Evolutionary conservation across 1,140 invertebrate species (phyloP).

Genomic region (Diuraphis noxia): DNA sequence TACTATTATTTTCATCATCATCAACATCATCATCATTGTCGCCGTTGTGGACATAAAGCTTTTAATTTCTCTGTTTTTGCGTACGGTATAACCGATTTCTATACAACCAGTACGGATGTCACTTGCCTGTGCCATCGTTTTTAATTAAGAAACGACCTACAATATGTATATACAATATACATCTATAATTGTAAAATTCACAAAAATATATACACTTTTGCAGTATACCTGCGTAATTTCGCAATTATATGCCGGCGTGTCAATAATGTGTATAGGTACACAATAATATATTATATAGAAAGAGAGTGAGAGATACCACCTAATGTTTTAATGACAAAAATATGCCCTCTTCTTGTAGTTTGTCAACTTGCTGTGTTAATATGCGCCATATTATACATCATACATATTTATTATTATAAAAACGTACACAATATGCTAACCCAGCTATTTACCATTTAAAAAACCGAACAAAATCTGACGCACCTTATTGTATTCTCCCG

Average conservation of each 20-base stretch:
- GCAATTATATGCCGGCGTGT: not conserved
- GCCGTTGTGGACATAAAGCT: not conserved
- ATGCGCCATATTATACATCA: not conserved
- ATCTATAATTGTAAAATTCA: not conserved
- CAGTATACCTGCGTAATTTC: not conserved
- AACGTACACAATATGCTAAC: not conserved
- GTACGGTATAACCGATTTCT: not conserved
- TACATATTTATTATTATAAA: not conserved
- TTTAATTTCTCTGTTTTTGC: not conserved
- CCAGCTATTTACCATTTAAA: not conserved
- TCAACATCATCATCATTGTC: not conserved
- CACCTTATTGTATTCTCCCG: not conserved
- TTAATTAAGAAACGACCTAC: not conserved
- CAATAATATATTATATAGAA: no score
- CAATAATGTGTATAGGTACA: not conserved
- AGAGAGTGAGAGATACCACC: not conserved
- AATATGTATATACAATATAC: no score
- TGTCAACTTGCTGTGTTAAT: not conserved
- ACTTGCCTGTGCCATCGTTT: not conserved
- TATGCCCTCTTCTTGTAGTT: not conserved
- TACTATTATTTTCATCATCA: not conserved
- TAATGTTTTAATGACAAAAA: not conserved
- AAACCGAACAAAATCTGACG: not conserved
- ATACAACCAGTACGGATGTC: not conserved
- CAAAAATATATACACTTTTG: not conserved